These are phyloP conservation scores for Coelogynopora nodosa DNA, from an alignment of 2,888 invertebrate species.

Conservation along the genomic window DNA sequence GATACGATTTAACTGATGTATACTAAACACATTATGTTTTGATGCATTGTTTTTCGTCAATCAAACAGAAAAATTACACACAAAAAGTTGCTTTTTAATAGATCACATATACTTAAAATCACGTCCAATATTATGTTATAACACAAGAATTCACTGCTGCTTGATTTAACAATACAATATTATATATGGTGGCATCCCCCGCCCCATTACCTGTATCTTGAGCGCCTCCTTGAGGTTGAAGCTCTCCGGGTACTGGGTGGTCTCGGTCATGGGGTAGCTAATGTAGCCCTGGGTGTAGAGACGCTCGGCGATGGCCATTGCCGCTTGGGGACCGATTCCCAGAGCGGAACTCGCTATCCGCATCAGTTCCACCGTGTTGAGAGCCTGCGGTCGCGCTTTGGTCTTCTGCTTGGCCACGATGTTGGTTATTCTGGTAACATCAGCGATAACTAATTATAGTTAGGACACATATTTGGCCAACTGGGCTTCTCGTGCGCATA, in stretches of 20 bases:
- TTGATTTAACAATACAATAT: too few species aligned
- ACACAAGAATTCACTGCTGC: too few species aligned
- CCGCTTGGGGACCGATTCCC: conserved; percentile 63
- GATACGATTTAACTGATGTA: too few species aligned
- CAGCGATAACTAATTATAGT: too few species aligned
- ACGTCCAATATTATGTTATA: too few species aligned
- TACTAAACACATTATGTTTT: too few species aligned
- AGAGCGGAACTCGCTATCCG: conserved; percentile 81
- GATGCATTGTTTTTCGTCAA: too few species aligned
- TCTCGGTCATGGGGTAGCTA: conserved; percentile 96
- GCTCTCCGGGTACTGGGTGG: conserved; percentile 88
- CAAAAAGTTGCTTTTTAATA: too few species aligned
- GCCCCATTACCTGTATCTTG: conserved; percentile 39
- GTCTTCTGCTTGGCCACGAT: conserved; percentile 77
- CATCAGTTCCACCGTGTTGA: conserved; percentile 95
- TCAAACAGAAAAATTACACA: too few species aligned
- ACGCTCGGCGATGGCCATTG: conserved; percentile 72
- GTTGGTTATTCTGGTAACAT: conserved; percentile 51
- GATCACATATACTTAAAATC: too few species aligned
- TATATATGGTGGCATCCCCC: not conserved
- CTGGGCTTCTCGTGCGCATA: too few species aligned
- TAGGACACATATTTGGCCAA: too few species aligned
- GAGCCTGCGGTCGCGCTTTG: conserved; percentile 79
- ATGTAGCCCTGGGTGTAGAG: conserved; percentile 92
- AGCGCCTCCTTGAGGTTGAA: conserved; percentile 71